Base-by-base conservation (phyloP, 2,888 invertebrate species). In the Bedellia somnulentella region DNA sequence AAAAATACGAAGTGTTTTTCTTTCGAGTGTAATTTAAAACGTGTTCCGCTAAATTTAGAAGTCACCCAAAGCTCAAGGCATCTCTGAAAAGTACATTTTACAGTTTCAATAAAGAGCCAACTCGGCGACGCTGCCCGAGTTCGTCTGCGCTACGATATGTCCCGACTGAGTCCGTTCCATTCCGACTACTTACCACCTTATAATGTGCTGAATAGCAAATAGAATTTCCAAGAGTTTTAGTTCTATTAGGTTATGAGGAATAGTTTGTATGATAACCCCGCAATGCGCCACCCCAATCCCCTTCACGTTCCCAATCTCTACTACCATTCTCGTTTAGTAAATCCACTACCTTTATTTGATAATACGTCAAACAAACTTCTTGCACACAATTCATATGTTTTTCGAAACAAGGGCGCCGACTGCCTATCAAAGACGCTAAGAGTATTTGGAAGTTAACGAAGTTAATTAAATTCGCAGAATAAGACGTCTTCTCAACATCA, bases 381-480 rank as follows among this genome's bases (percentile, higher is more conserved):
- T 10, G 21, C n/a, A 21, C 21, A n/a, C 21, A 9, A 10, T 10
- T 21, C 21, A 21, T 21, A 21, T n/a, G 14, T 14, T 61, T 66
- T 61, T 61, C 64, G 66, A 64, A 67, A 64, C 52, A 57, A 60
- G 57, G 59, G 60, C 50, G 54, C 53, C 44, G 59, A 52, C 44
- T 57, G 61, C 57, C 61, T 71, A 71, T 68, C 70, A 67, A 67
- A 73, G 68, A 71, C 63, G 68, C 67, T 67, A 70, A 70, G 73
- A 71, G 70, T 71, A 63, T 75, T 73, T 71, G 64, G 68, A 68
- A 75, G 67, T 71, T 73, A 68, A 66, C 64, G 63, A 71, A 71
- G 67, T 73, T 75, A 75, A 75, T 75, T 75, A 73, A 73, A 75
- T 71, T 57, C 48, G 52, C 51, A 58, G 67, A 61, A 68, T 63